Base-by-base conservation (phyloP, 2,888 invertebrate species). In the Zygaena filipendulae region DNA sequence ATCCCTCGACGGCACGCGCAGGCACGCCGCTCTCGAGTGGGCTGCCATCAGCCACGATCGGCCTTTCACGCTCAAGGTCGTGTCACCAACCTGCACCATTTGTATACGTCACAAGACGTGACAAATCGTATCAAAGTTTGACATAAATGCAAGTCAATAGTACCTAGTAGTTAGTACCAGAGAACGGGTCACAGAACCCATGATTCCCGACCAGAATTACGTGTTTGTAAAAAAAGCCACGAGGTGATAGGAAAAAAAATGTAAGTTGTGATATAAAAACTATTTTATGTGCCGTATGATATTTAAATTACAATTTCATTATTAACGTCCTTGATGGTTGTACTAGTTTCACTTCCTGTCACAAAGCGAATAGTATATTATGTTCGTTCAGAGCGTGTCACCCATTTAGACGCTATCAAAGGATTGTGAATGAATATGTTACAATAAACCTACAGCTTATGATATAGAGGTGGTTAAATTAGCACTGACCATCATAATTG, bases 361-460 rank as follows among this genome's bases (percentile, higher is more conserved):
- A 55, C 54, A 55, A 60, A 45, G 52, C 48, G 57, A 58, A 62
- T 72, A 70, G 68, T 72, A 63, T 62, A 71, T 58, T n/a, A n/a
- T n/a, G n/a, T n/a, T n/a, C n/a, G n/a, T n/a, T 57, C 69, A 49
- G 51, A 60, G 58, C 72, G 71, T 74, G 75, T 74, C 74, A 72
- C 62, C 71, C 74, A 71, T 72, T 74, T 67, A 67, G 51, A 52
- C 60, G 62, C 67, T 72, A 75, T 75, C 72, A 68, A 74, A 74
- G 70, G 68, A 70, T 64, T 52, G 52, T 64, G 72, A 74, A 72
- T 72, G 67, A 72, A 72, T n/a, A 72, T 74, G 71, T 70, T 72
- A n/a, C n/a, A n/a, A n/a, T n/a, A n/a, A n/a, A n/a, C n/a, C n/a
- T 69, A 61, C 63, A 52, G 55, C 59, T 49, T 52, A 59, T 42